phyloP scores from a whole-genome alignment of 2,888 invertebrate genomes.

The Agrotis ipsilon region DNA sequence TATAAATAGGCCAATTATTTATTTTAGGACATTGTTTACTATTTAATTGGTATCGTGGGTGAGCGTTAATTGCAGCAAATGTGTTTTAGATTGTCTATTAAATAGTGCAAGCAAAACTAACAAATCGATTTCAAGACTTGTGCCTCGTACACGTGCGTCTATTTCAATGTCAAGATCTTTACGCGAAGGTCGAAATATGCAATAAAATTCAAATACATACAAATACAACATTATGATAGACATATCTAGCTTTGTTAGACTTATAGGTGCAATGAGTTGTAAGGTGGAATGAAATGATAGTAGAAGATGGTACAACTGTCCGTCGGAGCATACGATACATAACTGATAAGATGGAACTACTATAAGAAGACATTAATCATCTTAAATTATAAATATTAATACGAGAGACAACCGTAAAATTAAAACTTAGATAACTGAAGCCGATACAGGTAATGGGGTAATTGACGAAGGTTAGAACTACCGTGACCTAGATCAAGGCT shows the following conservation, averaged over 20 bases:
- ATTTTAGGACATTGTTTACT: constrained; percentile 40
- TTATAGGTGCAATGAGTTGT: too few relatives aligned
- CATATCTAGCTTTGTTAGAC: too few relatives aligned
- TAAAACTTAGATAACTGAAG: background rate
- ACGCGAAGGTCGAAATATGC: constrained; percentile 17
- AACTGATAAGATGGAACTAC: background rate
- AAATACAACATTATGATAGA: too few relatives aligned
- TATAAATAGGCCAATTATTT: constrained; percentile 37
- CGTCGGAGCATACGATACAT: background rate
- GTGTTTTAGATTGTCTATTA: background rate
- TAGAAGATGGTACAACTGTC: too few relatives aligned
- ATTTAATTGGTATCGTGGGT: constrained; percentile 10
- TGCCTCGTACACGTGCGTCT: constrained; percentile 37
- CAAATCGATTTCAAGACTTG: constrained; percentile 14
- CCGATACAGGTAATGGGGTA: background rate
- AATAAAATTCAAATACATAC: constrained; percentile 12
- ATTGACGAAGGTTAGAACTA: constrained; percentile 18
- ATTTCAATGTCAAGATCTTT: constrained; percentile 48
- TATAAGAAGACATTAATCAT: too few relatives aligned
- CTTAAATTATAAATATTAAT: constrained; percentile 9
- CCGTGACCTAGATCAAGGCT: constrained; percentile 25
- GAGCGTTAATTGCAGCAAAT: background rate
- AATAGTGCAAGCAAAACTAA: constrained; percentile 14
- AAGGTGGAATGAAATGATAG: too few relatives aligned
- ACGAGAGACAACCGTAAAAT: constrained; percentile 3